phyloP scores from a whole-genome alignment of 2,113 vertebrate genomes.

The Neofelis nebulosa region DNA sequence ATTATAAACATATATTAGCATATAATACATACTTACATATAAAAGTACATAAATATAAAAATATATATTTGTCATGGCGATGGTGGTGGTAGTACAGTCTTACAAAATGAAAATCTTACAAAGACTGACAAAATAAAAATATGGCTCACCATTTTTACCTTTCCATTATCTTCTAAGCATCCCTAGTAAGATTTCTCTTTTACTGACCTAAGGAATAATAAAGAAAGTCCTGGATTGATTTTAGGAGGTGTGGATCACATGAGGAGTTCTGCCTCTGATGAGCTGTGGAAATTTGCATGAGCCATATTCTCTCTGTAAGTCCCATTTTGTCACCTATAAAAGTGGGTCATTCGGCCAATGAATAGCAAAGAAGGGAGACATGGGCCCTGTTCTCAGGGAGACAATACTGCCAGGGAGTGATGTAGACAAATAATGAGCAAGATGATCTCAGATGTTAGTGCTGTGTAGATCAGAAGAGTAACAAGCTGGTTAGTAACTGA shows the following conservation, averaged over 20 bases:
- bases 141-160: neutral
- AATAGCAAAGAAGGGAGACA: neutral
- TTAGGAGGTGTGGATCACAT: neutral
- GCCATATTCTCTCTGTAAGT: neutral
- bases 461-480: neutral
- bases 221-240: neutral
- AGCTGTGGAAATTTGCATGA: neutral
- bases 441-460: neutral
- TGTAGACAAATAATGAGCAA: neutral
- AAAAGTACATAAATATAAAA: neutral
- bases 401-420: neutral
- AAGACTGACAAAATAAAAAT: neutral
- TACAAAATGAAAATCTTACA: neutral
- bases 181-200: neutral
- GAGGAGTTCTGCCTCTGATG: neutral
- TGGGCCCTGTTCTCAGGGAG: neutral
- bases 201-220: neutral
- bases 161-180: neutral
- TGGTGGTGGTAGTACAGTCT: neutral
- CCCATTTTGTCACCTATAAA: neutral
- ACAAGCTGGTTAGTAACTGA: neutral
- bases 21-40: neutral
- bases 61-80: neutral
- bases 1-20: neutral
- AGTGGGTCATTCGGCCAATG: neutral